Conservation (phyloP, 2,888 invertebrate genomes). For the Leistus spinibarbis region DNA sequence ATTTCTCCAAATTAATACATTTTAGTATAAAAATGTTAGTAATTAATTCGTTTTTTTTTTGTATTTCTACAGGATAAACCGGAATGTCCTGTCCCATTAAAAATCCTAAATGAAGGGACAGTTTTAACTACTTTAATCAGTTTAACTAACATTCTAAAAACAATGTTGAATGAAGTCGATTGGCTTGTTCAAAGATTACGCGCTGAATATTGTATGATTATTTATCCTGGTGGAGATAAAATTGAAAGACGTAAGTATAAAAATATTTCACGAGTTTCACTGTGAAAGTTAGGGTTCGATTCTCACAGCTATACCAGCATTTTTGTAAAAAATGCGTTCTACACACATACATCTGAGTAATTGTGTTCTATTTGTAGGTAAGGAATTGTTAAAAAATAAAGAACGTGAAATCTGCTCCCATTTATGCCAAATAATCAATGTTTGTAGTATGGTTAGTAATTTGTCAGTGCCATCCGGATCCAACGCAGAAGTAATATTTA, state of each 20-base stretch:
- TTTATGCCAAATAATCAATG: constrained; percentile 61
- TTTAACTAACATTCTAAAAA: constrained; percentile 55
- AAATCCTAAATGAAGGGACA: constrained; percentile 54
- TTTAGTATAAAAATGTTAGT: constrained; percentile 45
- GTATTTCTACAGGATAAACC: constrained; percentile 48
- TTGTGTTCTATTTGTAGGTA: constrained; percentile 50
- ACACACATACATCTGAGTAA: constrained; percentile 43
- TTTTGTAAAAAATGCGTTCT: neutral
- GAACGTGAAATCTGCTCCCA: constrained; percentile 66
- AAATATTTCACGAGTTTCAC: too few relatives aligned
- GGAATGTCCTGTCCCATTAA: constrained; percentile 47
- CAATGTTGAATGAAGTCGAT: constrained; percentile 56
- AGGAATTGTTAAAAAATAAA: constrained; percentile 59
- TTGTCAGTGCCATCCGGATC: constrained; percentile 61
- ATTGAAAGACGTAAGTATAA: constrained; percentile 52
- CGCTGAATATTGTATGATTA: constrained; percentile 53
- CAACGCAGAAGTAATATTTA: constrained; percentile 63
- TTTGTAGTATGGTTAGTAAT: constrained; percentile 60
- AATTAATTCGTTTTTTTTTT: constrained; percentile 21
- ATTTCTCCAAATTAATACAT: too few relatives aligned
- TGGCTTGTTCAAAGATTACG: constrained; percentile 54
- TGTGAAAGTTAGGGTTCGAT: too few relatives aligned
- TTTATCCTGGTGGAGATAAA: constrained; percentile 49
- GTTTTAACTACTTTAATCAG: constrained; percentile 52
- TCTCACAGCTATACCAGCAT: too few relatives aligned